These are phyloP conservation scores for Pseudeuparius sepicola DNA, from an alignment of 2,888 invertebrate genomes.

Conservation along the genomic window DNA sequence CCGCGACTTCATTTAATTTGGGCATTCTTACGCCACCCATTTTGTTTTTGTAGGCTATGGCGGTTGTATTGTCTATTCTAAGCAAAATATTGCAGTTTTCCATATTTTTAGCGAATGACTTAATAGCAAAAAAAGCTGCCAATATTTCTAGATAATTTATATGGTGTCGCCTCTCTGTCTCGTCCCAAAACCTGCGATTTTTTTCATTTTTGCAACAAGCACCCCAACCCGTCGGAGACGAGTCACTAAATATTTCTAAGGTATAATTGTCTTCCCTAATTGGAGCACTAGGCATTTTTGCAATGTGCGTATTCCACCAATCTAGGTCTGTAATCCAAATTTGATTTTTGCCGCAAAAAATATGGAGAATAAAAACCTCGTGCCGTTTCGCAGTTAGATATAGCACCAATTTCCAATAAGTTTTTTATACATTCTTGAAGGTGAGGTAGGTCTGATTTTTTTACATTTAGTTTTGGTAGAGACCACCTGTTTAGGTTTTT, in stretches of 20 bases:
- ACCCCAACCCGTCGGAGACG: slow-evolving; percentile 7
- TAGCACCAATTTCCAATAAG: too few species aligned
- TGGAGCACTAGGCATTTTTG: too few species aligned
- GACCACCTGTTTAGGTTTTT: too few species aligned
- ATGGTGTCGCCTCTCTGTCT: slow-evolving; percentile 14
- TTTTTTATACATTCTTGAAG: too few species aligned
- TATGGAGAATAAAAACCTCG: too few species aligned
- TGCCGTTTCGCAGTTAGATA: too few species aligned
- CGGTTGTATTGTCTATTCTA: slow-evolving; percentile 20
- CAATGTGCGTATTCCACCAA: slow-evolving; percentile 8
- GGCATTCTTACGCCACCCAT: slow-evolving; percentile 14
- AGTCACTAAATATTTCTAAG: slow-evolving; percentile 6
- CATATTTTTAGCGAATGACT: slow-evolving; percentile 18
- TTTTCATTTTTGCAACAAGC: slow-evolving; percentile 3
- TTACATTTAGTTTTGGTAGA: too few species aligned
- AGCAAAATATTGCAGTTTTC: slow-evolving; percentile 15
- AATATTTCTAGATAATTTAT: slow-evolving; percentile 18
- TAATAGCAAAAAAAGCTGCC: slow-evolving; percentile 16
- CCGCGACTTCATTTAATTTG: slow-evolving; percentile 8
- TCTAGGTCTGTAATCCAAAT: too few species aligned
- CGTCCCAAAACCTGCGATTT: slow-evolving; percentile 18
- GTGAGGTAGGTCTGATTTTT: too few species aligned
- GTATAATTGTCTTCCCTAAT: too few species aligned
- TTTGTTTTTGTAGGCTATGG: slow-evolving; percentile 16
- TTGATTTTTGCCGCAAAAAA: too few species aligned